phyloP scores from a whole-genome alignment of 2,888 invertebrate genomes.

The Crematogaster levior region DNA sequence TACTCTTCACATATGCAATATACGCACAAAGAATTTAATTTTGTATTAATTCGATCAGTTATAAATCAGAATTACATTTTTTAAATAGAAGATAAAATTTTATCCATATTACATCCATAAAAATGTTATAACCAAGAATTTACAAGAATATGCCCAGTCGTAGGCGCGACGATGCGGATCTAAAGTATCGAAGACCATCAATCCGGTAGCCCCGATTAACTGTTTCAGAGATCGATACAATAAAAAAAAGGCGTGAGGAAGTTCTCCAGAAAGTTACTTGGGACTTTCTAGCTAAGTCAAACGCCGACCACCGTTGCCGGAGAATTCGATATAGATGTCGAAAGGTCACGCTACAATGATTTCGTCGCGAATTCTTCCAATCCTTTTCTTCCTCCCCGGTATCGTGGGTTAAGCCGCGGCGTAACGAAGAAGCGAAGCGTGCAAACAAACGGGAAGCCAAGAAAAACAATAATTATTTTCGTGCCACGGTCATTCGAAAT shows the following conservation, averaged over 20 bases:
- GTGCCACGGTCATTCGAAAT: conserved; percentile 34
- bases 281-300: conserved; percentile 17
- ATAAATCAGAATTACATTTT: background rate
- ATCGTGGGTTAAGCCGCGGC: conserved; percentile 49
- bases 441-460: conserved; percentile 54
- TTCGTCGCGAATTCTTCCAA: conserved; percentile 64
- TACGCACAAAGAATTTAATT: background rate
- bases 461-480: conserved; percentile 55
- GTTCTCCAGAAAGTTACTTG: background rate
- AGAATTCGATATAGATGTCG: conserved; percentile 28
- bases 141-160: background rate
- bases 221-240: conserved; percentile 11
- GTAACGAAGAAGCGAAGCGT: conserved; percentile 65
- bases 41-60: background rate
- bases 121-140: background rate
- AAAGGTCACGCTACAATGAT: conserved; percentile 73
- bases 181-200: background rate
- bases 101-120: background rate
- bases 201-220: background rate
- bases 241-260: background rate
- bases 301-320: background rate
- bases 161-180: background rate
- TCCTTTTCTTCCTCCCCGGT: conserved; percentile 61
- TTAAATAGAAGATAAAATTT: background rate
- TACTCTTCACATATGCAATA: background rate